Evolutionary conservation across 2,888 invertebrate species (phyloP), one percentile per base, ranked within the genome.

Genomic region (Lordiphosa andalusiaca): DNA sequence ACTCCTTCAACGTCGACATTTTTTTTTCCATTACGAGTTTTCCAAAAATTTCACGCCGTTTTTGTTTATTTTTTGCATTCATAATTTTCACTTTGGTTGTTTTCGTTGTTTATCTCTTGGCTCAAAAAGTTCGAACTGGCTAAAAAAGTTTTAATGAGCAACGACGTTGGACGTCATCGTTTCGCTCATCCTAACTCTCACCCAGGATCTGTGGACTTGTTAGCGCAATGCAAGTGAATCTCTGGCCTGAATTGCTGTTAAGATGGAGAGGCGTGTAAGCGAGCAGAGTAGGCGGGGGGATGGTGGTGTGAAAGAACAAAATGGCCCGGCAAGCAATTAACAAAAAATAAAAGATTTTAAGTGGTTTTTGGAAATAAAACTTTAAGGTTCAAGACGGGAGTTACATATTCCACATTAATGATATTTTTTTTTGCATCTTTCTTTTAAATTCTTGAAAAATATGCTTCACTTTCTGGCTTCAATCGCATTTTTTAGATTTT

Each of bases 71-170:
- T 75, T 78, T 68, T 74, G 83, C 65, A 82, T 78, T 82, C 78
- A 68, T 71, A 78, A 74, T 71, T 83, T 63, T 66, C 23, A 63
- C 67, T 63, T 54, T 57, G 68, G 57, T 60, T 64, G 52, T 41
- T 60, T 49, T 61, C 61, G 46, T 51, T 84, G 73, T 67, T 77
- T 82, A 78, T 82, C 71, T 71, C 66, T 58, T 36, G 80, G 44
- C 66, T 53, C 62, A 69, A 47, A 66, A 78, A 84, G 82, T 84
- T 78, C 82, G 62, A 84, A 73, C 78, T 62, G 67, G 53, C 52
- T 66, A 36, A 82, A 78, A 44, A 78, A 74, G 84, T 78, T 78
- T 84, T 84, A 78, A 84, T 78, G 78, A 78, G 78, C 69, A 78
- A 56, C 67, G 77, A 76, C 67, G 61, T 64, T 62, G 64, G 58